Percentiles rank a stretch among this genome's conserved stretches.
Evolutionary conservation across 2,797 vertebrate genomes (phyloP).

Genomic region (Zenarchopterus dispar): DNA sequence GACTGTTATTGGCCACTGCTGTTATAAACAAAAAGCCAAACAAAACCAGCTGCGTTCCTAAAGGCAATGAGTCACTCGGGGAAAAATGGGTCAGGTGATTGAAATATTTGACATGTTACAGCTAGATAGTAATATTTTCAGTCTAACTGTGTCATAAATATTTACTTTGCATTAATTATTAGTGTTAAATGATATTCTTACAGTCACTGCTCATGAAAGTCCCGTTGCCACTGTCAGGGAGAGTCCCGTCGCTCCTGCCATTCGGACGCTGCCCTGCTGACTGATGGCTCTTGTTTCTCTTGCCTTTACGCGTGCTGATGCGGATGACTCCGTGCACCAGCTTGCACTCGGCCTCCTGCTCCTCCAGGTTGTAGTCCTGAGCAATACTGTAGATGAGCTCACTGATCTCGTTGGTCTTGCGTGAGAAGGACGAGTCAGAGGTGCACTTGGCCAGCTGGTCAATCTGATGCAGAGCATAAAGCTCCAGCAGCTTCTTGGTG

Average conservation of each 20-base stretch:
- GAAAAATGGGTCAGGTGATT: slow-evolving; percentile 34
- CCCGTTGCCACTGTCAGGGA: slow-evolving; percentile 93
- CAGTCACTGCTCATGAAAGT: slow-evolving; percentile 91
- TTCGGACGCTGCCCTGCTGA: slow-evolving; percentile 75
- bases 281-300: slow-evolving; percentile 78
- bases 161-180: not conserved
- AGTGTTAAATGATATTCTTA: slow-evolving; percentile 66
- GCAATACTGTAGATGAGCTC: slow-evolving; percentile 98
- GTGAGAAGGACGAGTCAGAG: slow-evolving; percentile 94
- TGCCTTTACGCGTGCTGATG: slow-evolving; percentile 94
- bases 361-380: slow-evolving; percentile 96
- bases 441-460: slow-evolving; percentile 98
- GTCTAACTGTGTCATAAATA: not conserved
- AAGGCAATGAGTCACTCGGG: slow-evolving; percentile 58
- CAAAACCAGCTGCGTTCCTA: slow-evolving; percentile 44
- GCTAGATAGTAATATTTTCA: slow-evolving; percentile 1
- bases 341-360: slow-evolving; percentile 96
- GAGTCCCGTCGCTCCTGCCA: slow-evolving; percentile 82
- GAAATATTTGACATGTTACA: slow-evolving; percentile 33
- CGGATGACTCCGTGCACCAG: slow-evolving; percentile 97
- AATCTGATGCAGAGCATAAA: slow-evolving; percentile 97
- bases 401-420: slow-evolving; percentile 98
- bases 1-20: slow-evolving; percentile 44
- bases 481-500: slow-evolving; percentile 96
- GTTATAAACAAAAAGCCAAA: slow-evolving; percentile 42